phyloP scores from a whole-genome alignment of 2,797 vertebrate species.

The Calcarius lapponicus region DNA sequence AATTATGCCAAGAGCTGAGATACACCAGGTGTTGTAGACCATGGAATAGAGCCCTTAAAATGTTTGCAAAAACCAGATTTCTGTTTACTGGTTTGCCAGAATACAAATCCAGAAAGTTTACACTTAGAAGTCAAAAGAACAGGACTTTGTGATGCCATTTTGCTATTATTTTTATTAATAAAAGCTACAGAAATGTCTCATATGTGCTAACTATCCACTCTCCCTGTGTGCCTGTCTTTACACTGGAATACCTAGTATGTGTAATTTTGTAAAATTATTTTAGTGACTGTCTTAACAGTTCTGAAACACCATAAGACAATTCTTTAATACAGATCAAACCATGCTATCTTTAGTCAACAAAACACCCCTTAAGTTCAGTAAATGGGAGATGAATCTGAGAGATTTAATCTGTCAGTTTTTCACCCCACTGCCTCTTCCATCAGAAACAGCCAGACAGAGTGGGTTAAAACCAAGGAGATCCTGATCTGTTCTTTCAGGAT shows the following conservation, averaged over 20 bases:
- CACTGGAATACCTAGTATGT: not conserved
- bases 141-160: not conserved
- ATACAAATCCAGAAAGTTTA: slow-evolving; percentile 7
- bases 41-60: slow-evolving; percentile 28
- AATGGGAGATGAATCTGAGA: not conserved
- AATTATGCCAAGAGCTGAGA: slow-evolving; percentile 50
- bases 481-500: not conserved
- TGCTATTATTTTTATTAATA: not conserved
- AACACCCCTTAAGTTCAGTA: not conserved
- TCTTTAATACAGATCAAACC: not conserved
- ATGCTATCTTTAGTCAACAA: not conserved
- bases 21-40: slow-evolving; percentile 48
- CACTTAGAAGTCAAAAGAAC: not conserved
- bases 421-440: not conserved
- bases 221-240: not conserved
- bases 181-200: not conserved
- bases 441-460: not conserved
- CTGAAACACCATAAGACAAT: not conserved
- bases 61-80: slow-evolving; percentile 16
- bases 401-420: not conserved
- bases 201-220: not conserved
- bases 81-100: slow-evolving; percentile 42
- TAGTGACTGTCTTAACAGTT: not conserved
- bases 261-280: not conserved
- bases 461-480: not conserved